Conservation (phyloP, 2,113 vertebrate species). For the Pelobates fuscus region DNA sequence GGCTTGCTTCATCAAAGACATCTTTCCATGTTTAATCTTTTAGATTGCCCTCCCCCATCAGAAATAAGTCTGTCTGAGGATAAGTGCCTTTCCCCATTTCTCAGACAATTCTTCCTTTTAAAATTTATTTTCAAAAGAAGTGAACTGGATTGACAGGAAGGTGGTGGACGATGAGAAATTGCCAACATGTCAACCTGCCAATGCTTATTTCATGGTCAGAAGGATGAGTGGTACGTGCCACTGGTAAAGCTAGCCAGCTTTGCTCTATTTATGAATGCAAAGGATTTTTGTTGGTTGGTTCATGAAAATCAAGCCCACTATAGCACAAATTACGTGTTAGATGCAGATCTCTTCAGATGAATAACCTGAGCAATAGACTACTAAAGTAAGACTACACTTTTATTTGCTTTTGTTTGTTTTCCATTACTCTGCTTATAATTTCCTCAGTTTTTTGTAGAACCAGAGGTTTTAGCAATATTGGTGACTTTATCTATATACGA, state of each 20-base stretch:
- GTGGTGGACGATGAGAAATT: slow-evolving; percentile 73
- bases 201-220: slow-evolving; percentile 70
- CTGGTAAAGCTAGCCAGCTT: slow-evolving; percentile 61
- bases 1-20: slow-evolving; percentile 77
- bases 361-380: slow-evolving; percentile 57
- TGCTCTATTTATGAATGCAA: slow-evolving; percentile 57
- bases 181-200: slow-evolving; percentile 78
- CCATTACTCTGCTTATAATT: no score
- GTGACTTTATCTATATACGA: no score
- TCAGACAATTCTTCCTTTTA: slow-evolving; percentile 51
- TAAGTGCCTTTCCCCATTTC: slow-evolving; percentile 49
- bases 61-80: neutral
- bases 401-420: no score
- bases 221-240: slow-evolving; percentile 65
- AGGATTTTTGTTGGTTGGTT: slow-evolving; percentile 57
- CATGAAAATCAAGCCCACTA: slow-evolving; percentile 64
- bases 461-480: no score
- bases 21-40: slow-evolving; percentile 60
- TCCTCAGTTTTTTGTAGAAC: no score
- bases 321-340: slow-evolving; percentile 63
- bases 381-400: slow-evolving; percentile 57
- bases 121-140: slow-evolving; percentile 61
- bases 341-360: slow-evolving; percentile 60
- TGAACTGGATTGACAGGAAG: slow-evolving; percentile 72
- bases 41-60: neutral